Conservation (phyloP, 2,888 invertebrate genomes). For the Mechanitis mazaeus region DNA sequence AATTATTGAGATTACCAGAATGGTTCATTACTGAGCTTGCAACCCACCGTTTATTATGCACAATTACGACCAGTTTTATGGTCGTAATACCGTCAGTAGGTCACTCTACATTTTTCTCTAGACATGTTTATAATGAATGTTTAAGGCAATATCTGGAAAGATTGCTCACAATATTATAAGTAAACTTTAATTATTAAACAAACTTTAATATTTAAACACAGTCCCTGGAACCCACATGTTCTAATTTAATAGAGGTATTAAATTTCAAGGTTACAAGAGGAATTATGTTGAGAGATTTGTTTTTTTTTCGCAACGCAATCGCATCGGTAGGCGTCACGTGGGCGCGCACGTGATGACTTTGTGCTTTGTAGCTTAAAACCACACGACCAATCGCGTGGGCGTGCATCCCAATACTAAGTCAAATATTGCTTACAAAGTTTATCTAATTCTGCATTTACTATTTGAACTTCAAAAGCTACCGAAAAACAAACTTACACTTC, state of each 20-base stretch:
- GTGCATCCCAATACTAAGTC: constrained; percentile 53
- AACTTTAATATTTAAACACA: constrained; percentile 41
- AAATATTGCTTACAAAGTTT: constrained; percentile 18
- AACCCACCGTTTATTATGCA: constrained; percentile 33
- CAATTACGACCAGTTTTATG: constrained; percentile 39
- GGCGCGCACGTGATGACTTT: constrained; percentile 68
- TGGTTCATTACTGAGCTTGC: constrained; percentile 42
- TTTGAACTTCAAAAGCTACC: constrained; percentile 12
- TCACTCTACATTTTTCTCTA: constrained; percentile 39
- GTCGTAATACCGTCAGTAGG: constrained; percentile 38
- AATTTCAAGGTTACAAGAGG: constrained; percentile 67
- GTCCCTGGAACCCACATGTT: constrained; percentile 59
- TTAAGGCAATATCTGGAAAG: constrained; percentile 33
- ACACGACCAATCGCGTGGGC: constrained; percentile 65
- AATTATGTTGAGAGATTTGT: constrained; percentile 61
- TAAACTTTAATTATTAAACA: constrained; percentile 35
- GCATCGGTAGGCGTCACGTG: constrained; percentile 67
- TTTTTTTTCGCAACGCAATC: constrained; percentile 72
- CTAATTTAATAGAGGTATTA: constrained; percentile 66
- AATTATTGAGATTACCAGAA: constrained; percentile 62
- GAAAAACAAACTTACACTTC: constrained; percentile 11
- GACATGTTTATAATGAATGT: constrained; percentile 27
- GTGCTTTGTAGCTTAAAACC: constrained; percentile 49
- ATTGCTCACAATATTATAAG: constrained; percentile 2
- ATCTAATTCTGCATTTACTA: constrained; percentile 9